phyloP scores from a whole-genome alignment of 30 jellyfish, hydroid and myxozoan species.

The Cassiopea andromeda region DNA sequence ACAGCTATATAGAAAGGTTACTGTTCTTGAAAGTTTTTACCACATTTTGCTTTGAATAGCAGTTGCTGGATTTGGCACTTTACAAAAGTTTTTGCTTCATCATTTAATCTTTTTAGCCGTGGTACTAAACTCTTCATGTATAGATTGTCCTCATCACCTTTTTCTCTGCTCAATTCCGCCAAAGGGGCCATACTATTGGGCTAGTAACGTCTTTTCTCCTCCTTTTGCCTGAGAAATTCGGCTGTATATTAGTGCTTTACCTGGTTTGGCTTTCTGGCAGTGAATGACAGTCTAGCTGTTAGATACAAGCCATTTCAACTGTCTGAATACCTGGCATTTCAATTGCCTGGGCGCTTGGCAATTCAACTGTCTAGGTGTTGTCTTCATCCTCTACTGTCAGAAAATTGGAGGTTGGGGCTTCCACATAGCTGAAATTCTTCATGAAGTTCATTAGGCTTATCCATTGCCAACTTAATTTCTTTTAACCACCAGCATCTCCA shows the following conservation, averaged over 20 bases:
- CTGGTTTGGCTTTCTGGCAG: not conserved
- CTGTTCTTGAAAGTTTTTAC: constrained; percentile 27
- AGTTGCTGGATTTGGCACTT: constrained; percentile 57
- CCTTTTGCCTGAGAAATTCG: constrained; percentile 57
- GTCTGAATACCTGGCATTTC: not conserved
- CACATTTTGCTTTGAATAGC: constrained; percentile 49
- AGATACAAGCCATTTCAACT: constrained; percentile 12
- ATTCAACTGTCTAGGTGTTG: not conserved
- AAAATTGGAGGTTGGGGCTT: constrained; percentile 53
- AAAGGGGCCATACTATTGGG: constrained; percentile 33
- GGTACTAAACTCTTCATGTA: constrained; percentile 46
- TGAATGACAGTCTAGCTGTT: constrained; percentile 4
- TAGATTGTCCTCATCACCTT: constrained; percentile 40
- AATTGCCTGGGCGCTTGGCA: constrained; percentile 10
- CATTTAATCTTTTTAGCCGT: constrained; percentile 4
- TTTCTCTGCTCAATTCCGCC: constrained; percentile 1
- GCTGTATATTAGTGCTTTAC: constrained; percentile 4
- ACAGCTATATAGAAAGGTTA: not conserved
- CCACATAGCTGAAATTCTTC: constrained; percentile 15
- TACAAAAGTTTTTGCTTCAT: constrained; percentile 35
- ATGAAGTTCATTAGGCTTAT: constrained; percentile 16
- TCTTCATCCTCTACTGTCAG: constrained; percentile 18
- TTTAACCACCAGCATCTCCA: constrained; percentile 61
- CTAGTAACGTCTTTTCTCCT: constrained; percentile 18
- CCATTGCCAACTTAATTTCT: constrained; percentile 43